Base-by-base conservation (phyloP, 2,888 invertebrate genomes). In the Taphrorychus bicolor region DNA sequence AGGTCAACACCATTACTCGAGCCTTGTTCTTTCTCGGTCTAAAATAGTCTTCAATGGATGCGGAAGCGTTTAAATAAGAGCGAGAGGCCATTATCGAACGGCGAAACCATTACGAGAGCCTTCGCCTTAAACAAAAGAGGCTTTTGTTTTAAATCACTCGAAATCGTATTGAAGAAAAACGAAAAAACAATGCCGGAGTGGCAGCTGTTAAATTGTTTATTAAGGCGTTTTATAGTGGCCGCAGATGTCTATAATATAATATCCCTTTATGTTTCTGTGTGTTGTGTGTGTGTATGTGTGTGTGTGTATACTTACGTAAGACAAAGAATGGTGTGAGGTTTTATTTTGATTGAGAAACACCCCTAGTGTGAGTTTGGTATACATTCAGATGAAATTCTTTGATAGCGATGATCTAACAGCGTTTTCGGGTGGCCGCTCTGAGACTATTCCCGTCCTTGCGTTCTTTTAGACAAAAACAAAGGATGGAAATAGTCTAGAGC, bases 151-250 rank as follows among this genome's bases (percentile, higher is more conserved):
- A 51, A 59, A 59, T 23, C 58, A 59, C 23, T 51, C 42, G 11
- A 54, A 54, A 54, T 23, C 54, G 54, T 23, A 23, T 32, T 14
- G 54, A 16, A 54, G 24, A 23, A 54, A 32, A 9, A 54, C 9
- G 42, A 42, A 57, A 21, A 57, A 57, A 57, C 22, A 57, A 57
- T 57, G 57, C 57, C 9, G 57, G 16, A 42, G 19, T 19, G 17
- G 18, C 59, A 59, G 59, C 48, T 59, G 59, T 59, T 59, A 59
- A 59, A 59, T 59, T 59, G 32, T 49, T 57, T 59, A 59, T 59
- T 59, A 49, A 59, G 24, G 59, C 45, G 22, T 19, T 51, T 51
- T 51, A 45, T 45, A 45, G 32, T n/a, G n/a, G 32, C 32, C 32
- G 32, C 32, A 32, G 32, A 32, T 32, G 32, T 32, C 32, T 11